Evolutionary conservation across 1,140 invertebrate species (phyloP).

Genomic region (Nasonia vitripennis): DNA sequence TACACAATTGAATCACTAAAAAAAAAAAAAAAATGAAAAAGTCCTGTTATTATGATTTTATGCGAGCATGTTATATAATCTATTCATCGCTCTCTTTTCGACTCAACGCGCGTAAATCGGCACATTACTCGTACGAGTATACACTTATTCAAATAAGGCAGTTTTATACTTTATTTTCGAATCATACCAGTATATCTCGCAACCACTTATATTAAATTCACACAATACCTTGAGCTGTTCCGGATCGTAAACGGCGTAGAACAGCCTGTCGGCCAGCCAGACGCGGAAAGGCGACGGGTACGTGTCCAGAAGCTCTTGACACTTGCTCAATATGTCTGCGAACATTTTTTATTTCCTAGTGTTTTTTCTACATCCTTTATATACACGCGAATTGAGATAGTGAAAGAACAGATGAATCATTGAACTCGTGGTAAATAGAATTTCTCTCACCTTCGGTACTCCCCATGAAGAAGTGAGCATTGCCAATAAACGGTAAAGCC

Average conservation of each 20-base stretch:
- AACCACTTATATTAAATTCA: constrained; percentile 12
- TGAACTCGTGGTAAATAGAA: background rate
- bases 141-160: too few species aligned
- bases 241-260: constrained; percentile 70
- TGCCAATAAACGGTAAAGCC: constrained; percentile 77
- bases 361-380: too few species aligned
- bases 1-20: too few species aligned
- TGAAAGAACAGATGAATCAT: background rate
- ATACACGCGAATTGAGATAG: too few species aligned
- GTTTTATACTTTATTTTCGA: background rate
- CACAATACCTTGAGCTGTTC: constrained; percentile 73
- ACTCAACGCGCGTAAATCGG: too few species aligned
- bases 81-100: too few species aligned
- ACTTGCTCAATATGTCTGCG: constrained; percentile 55
- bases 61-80: too few species aligned
- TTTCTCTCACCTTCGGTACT: constrained; percentile 71
- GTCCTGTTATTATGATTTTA: too few species aligned
- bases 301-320: constrained; percentile 48
- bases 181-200: background rate
- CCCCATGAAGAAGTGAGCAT: constrained; percentile 74
- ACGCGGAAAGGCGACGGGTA: constrained; percentile 59
- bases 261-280: constrained; percentile 64
- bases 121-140: too few species aligned
- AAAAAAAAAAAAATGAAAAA: too few species aligned
- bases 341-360: too few species aligned